Evolutionary conservation across 1,140 invertebrate species (phyloP).

Genomic region (Heliconius hewitsoni): DNA sequence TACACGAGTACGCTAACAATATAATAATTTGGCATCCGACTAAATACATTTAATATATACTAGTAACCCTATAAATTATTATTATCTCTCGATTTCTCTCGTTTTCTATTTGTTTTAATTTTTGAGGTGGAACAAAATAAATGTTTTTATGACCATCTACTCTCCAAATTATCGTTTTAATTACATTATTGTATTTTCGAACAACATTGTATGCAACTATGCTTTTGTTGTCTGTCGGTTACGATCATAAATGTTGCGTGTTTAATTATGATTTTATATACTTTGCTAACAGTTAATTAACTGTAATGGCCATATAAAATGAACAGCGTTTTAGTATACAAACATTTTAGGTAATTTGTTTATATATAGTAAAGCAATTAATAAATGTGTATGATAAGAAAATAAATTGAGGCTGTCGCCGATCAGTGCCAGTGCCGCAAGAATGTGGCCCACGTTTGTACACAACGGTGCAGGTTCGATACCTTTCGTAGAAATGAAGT

Average conservation of each 20-base stretch:
- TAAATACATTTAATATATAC: too few species aligned
- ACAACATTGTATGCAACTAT: constrained; percentile 2
- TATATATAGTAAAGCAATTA: too few species aligned
- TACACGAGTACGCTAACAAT: too few species aligned
- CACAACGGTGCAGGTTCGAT: too few species aligned
- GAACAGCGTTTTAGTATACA: neutral
- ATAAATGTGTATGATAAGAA: neutral
- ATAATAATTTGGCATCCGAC: too few species aligned
- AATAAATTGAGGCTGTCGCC: neutral
- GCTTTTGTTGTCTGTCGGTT: neutral
- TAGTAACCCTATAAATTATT: too few species aligned
- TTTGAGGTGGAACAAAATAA: too few species aligned
- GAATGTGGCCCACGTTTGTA: too few species aligned
- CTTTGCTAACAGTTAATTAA: constrained; percentile 6
- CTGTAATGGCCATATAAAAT: neutral
- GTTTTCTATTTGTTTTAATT: too few species aligned
- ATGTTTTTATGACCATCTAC: neutral
- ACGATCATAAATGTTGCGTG: neutral
- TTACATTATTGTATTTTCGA: neutral
- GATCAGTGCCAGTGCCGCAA: too few species aligned
- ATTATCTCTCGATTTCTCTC: too few species aligned
- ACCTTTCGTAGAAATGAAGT: too few species aligned
- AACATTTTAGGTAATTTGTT: neutral
- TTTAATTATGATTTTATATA: constrained; percentile 1
- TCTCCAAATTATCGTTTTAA: neutral